Evolutionary conservation across 2,797 vertebrate species (phyloP), one percentile per base, ranked within the genome.

Genomic region (Rallus crepitans): DNA sequence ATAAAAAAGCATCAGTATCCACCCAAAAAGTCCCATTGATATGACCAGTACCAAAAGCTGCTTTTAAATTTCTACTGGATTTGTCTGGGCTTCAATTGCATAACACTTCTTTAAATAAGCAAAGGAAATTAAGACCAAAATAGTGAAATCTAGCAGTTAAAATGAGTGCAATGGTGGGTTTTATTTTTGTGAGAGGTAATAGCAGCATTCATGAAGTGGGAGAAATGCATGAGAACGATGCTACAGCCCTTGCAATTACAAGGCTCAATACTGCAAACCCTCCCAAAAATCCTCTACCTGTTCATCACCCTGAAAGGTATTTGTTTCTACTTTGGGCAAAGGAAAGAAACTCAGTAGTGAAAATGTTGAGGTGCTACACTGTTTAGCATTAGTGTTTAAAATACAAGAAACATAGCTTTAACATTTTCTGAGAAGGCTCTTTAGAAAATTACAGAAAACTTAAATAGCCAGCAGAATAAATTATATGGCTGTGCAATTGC

Each of bases 171-270:
- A 85, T 28, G 9, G 47, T 65, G 39, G 30, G 14, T 33, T 92
- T 85, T 80, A 77, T 61, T 89, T 95, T 95, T 71, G 77, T 70
- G 48, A 87, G 56, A 53, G 17, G 31, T 52, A 84, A 94, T 35
- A 75, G 55, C 39, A 85, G 18, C 2, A 1, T 60, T 81, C 40
- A 35, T 52, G 53, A 90, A 73, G 20, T 48, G 23, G 35, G 16
- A 85, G 35, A 91, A 33, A 19, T 60, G 20, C 1, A 0, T 59
- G 31, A 75, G 31, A 78, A 70, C 20, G 95, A 56, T 45, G 25
- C 12, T 69, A 47, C 39, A 79, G 52, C 19, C 24, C 15, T 40
- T 85, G 35, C 45, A 80, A 91, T 50, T 76, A 45, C 55, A 55
- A 68, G 33, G 40, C 10, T 84, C 10, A 25, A 7, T 77, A 45